Evolutionary conservation across 2,797 vertebrate species (phyloP).

Genomic region (Dipus sagitta): DNA sequence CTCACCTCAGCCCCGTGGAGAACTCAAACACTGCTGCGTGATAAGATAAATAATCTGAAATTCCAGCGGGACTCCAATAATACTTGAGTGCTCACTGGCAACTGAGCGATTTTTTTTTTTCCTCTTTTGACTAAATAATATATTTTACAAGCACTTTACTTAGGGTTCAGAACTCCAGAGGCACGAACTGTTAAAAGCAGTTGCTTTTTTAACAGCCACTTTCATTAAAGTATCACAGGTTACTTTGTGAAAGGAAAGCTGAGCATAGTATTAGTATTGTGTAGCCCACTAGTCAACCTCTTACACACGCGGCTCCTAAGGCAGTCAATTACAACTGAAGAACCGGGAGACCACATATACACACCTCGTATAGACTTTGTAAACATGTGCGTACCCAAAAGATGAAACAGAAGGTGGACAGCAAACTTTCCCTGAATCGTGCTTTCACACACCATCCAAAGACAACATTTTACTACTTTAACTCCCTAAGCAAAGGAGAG

Average conservation of each 20-base stretch:
- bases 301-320: neutral
- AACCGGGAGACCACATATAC: neutral
- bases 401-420: slow-evolving; percentile 32
- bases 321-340: slow-evolving; percentile 38
- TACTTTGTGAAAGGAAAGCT: neutral
- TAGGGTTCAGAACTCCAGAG: slow-evolving; percentile 3
- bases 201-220: slow-evolving; percentile 53
- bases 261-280: slow-evolving; percentile 35
- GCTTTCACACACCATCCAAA: slow-evolving; percentile 55
- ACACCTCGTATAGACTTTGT: neutral
- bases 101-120: slow-evolving; percentile 1
- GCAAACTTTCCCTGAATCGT: slow-evolving; percentile 64
- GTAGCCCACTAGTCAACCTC: slow-evolving; percentile 35
- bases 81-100: slow-evolving; percentile 48
- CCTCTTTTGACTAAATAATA: slow-evolving; percentile 41
- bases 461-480: slow-evolving; percentile 68
- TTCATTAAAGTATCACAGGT: slow-evolving; percentile 68
- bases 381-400: slow-evolving; percentile 60
- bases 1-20: slow-evolving; percentile 73
- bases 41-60: slow-evolving; percentile 67
- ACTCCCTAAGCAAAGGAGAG: slow-evolving; percentile 33
- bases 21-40: slow-evolving; percentile 78
- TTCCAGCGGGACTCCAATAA: slow-evolving; percentile 77
- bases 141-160: slow-evolving; percentile 45
- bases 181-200: slow-evolving; percentile 60